Conservation (phyloP, 2,888 invertebrate genomes). For the Chrysolina oricalcia region DNA sequence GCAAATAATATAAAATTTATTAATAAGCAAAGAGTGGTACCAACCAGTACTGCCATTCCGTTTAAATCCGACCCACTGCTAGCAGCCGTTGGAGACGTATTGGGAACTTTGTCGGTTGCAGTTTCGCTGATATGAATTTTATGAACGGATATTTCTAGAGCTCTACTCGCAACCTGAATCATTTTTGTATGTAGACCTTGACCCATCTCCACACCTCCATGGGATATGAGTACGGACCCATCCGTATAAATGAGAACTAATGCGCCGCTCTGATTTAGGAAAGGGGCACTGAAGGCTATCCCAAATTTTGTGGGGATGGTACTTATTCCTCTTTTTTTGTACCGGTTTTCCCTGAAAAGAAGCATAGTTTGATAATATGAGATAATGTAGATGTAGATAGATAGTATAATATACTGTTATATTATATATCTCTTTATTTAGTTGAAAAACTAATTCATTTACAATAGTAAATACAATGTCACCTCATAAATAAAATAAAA, state of each 20-base stretch:
- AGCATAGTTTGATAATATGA: not conserved
- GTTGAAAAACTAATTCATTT: too few relatives aligned
- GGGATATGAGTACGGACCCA: slow-evolving; percentile 90
- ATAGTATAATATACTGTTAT: too few relatives aligned
- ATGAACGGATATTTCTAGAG: slow-evolving; percentile 80
- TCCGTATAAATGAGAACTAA: slow-evolving; percentile 90
- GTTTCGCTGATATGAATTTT: slow-evolving; percentile 89
- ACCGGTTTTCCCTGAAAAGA: slow-evolving; percentile 80
- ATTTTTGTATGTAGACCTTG: slow-evolving; percentile 97
- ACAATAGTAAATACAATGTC: too few relatives aligned
- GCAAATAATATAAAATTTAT: too few relatives aligned
- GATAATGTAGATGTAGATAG: too few relatives aligned
- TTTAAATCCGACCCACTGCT: slow-evolving; percentile 92
- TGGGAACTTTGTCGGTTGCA: slow-evolving; percentile 92
- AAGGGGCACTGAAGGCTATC: slow-evolving; percentile 84
- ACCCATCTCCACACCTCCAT: slow-evolving; percentile 98
- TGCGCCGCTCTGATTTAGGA: slow-evolving; percentile 91
- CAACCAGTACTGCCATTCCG: slow-evolving; percentile 89
- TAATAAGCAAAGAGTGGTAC: slow-evolving; percentile 37
- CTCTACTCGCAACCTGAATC: slow-evolving; percentile 90
- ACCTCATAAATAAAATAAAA: too few relatives aligned
- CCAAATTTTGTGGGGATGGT: slow-evolving; percentile 90
- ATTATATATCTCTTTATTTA: too few relatives aligned
- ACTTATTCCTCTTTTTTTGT: slow-evolving; percentile 89
- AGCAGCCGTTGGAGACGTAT: slow-evolving; percentile 92